These are phyloP conservation scores for Coendou prehensilis DNA, from an alignment of 2,797 vertebrate species.

Conservation along the genomic window DNA sequence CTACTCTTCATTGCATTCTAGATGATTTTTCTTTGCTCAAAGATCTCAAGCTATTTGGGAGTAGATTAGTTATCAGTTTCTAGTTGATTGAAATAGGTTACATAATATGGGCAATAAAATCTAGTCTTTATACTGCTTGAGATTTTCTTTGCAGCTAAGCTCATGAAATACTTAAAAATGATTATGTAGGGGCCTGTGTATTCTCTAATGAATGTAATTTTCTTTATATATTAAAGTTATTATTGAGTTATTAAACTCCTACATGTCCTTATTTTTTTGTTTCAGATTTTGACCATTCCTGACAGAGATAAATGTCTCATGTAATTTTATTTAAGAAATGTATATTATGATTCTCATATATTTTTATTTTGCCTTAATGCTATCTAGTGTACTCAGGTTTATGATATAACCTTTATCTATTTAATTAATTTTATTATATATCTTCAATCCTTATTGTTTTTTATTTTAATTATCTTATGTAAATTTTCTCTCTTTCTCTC, in stretches of 20 bases:
- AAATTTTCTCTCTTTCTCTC: background rate
- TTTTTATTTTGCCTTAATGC: background rate
- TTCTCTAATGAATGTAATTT: background rate
- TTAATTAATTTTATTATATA: background rate
- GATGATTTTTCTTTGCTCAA: background rate
- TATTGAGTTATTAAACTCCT: background rate
- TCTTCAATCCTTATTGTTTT: slow-evolving; percentile 5
- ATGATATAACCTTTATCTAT: background rate
- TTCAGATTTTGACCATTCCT: slow-evolving; percentile 7
- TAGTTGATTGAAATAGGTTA: background rate
- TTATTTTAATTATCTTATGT: slow-evolving; percentile 16
- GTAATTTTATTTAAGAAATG: background rate
- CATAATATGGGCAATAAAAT: background rate
- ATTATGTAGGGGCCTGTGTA: background rate
- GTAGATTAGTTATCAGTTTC: slow-evolving; percentile 32
- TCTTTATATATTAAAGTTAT: background rate
- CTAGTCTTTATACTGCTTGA: background rate
- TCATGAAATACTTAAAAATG: background rate
- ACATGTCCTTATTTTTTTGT: background rate
- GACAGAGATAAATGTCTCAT: background rate
- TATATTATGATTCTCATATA: background rate
- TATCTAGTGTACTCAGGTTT: background rate
- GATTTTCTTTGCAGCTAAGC: background rate
- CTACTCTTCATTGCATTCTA: background rate
- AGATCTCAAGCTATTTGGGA: background rate